Percentiles rank a stretch among this genome's conserved stretches.
Evolutionary conservation across 1,140 invertebrate genomes (phyloP).

Genomic region (Bicyclus anynana): DNA sequence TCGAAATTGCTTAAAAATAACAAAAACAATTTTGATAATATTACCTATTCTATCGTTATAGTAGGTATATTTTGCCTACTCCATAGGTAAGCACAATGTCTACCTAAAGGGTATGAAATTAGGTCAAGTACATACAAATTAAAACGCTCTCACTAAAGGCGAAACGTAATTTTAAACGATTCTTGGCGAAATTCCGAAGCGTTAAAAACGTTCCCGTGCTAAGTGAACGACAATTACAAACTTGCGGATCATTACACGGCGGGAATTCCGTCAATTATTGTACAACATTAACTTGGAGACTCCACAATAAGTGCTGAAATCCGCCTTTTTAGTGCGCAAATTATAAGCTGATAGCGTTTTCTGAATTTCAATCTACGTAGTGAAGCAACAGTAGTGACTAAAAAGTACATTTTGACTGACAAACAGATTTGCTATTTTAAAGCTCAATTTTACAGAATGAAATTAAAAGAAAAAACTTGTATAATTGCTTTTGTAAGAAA

Average conservation of each 20-base stretch:
- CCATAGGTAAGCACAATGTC: too few species aligned
- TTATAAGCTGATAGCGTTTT: neutral
- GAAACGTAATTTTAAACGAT: neutral
- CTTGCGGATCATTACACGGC: conserved; percentile 17
- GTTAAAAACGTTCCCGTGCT: neutral
- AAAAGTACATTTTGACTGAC: too few species aligned
- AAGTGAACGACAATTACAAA: conserved; percentile 11
- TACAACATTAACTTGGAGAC: conserved; percentile 24
- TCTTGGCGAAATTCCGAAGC: neutral
- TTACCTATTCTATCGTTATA: too few species aligned
- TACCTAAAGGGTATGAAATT: neutral
- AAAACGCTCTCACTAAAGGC: neutral
- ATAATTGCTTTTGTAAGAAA: too few species aligned
- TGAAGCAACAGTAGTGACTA: too few species aligned
- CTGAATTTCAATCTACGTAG: neutral
- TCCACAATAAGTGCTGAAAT: conserved; percentile 11
- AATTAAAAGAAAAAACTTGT: too few species aligned
- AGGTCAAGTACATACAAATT: neutral
- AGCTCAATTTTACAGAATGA: too few species aligned
- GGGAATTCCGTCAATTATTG: conserved; percentile 25
- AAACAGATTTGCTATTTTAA: too few species aligned
- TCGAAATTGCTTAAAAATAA: too few species aligned
- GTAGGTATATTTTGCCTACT: too few species aligned
- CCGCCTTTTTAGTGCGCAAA: neutral
- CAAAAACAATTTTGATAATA: too few species aligned